phyloP scores from a whole-genome alignment of 2,797 vertebrate genomes.

The Anas acuta region DNA sequence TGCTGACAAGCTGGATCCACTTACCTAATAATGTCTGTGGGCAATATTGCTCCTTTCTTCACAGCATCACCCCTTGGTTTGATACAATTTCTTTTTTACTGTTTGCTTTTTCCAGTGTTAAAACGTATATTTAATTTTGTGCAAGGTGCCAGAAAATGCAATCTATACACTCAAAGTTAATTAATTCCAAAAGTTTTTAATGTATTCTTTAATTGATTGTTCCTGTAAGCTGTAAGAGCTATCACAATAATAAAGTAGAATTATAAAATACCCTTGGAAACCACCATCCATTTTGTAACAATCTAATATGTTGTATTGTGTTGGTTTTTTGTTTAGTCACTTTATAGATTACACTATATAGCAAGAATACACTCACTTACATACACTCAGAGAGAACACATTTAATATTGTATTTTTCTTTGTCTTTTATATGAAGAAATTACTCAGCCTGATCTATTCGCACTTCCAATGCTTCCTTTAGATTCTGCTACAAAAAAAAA shows the following conservation, averaged over 20 bases:
- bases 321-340: not conserved
- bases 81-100: not conserved
- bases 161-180: not conserved
- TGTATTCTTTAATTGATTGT: not conserved
- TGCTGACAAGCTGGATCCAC: not conserved
- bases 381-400: not conserved
- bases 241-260: not conserved
- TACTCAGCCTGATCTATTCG: not conserved
- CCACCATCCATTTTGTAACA: not conserved
- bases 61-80: not conserved
- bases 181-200: not conserved
- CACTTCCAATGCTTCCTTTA: not conserved
- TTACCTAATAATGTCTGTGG: not conserved
- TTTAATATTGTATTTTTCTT: not conserved
- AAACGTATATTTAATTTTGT: not conserved
- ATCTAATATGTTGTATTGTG: fast-evolving
- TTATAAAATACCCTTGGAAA: not conserved
- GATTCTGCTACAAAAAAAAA: not conserved
- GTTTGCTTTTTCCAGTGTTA: not conserved
- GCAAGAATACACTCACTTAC: not conserved
- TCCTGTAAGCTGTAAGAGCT: not conserved
- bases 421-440: not conserved
- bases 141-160: not conserved
- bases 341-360: not conserved
- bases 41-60: not conserved